These are phyloP conservation scores for Cataglyphis cursor DNA, from an alignment of 2,888 invertebrate genomes.

Conservation along the genomic window DNA sequence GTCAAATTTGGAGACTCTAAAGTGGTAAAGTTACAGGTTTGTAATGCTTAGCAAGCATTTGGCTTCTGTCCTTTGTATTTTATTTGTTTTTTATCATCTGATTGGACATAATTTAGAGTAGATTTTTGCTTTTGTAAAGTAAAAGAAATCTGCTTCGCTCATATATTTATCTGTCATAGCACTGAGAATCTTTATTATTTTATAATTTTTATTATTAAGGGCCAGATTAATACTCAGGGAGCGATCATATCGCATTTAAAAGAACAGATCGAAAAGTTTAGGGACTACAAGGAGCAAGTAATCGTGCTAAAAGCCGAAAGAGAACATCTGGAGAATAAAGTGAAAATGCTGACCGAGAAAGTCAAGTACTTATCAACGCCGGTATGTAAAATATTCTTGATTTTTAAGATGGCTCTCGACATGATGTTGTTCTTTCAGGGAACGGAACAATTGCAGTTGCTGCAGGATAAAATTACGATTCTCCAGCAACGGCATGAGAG, in stretches of 20 bases:
- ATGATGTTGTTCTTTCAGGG: constrained; percentile 76
- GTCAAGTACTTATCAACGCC: constrained; percentile 84
- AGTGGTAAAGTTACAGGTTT: constrained; percentile 85
- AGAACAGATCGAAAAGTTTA: constrained; percentile 88
- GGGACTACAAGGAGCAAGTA: constrained; percentile 89
- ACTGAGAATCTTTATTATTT: not conserved
- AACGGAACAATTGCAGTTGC: constrained; percentile 82
- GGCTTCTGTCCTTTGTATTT: constrained; percentile 1
- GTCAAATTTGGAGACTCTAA: constrained; percentile 83
- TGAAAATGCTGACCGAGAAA: constrained; percentile 84
- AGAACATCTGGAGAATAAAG: constrained; percentile 88
- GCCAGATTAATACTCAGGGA: constrained; percentile 90
- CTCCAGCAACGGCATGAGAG: constrained; percentile 85
- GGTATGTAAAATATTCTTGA: constrained; percentile 59
- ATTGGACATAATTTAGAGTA: not conserved
- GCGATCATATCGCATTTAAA: constrained; percentile 86
- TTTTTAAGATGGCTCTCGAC: not conserved
- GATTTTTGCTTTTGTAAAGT: not conserved
- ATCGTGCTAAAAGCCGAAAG: constrained; percentile 88
- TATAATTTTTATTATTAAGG: constrained; percentile 70
- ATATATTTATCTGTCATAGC: not conserved
- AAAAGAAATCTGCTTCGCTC: constrained; percentile 1
- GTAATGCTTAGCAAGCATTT: constrained; percentile 45
- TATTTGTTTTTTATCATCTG: constrained; percentile 4
- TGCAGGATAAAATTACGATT: constrained; percentile 84